phyloP scores from a whole-genome alignment of 2,888 invertebrate genomes.

The Xanthorhoe spadicearia region DNA sequence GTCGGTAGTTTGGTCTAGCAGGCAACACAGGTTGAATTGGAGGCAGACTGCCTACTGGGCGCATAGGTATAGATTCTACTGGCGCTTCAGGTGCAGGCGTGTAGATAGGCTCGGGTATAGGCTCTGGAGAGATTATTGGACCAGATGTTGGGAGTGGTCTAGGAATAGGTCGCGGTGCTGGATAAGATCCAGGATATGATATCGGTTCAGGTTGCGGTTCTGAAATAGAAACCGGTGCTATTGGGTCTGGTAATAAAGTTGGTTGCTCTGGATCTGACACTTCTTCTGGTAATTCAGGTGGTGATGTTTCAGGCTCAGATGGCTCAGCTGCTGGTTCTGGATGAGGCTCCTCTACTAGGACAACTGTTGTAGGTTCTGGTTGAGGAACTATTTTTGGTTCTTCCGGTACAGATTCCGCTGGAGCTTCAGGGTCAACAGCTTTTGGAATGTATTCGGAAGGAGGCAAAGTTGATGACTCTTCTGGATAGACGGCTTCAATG shows the following conservation, averaged over 20 bases:
- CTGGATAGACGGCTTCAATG: slow-evolving; percentile 2
- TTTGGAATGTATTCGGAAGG: slow-evolving; percentile 1
- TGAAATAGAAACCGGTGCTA: background rate
- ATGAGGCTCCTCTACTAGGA: background rate
- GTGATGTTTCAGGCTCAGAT: background rate
- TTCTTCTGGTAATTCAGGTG: slow-evolving; percentile 1
- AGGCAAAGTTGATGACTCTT: background rate
- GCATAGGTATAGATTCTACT: background rate
- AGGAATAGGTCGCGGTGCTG: background rate
- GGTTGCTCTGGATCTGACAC: slow-evolving; percentile 6
- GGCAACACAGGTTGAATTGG: background rate
- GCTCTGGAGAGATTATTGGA: no score
- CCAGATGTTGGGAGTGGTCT: background rate
- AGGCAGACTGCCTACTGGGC: background rate
- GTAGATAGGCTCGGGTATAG: background rate
- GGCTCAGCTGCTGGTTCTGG: slow-evolving; percentile 3
- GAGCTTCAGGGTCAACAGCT: background rate
- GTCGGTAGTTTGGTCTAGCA: slow-evolving; percentile 13
- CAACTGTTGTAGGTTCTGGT: background rate
- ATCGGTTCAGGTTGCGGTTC: slow-evolving; percentile 3
- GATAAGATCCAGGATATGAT: background rate
- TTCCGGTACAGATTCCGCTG: slow-evolving; percentile 2
- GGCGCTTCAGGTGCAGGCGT: background rate
- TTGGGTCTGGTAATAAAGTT: background rate
- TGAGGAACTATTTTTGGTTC: background rate